These are phyloP conservation scores for Dolichoris vasculosae DNA, from an alignment of 1,140 invertebrate genomes.

Conservation along the genomic window DNA sequence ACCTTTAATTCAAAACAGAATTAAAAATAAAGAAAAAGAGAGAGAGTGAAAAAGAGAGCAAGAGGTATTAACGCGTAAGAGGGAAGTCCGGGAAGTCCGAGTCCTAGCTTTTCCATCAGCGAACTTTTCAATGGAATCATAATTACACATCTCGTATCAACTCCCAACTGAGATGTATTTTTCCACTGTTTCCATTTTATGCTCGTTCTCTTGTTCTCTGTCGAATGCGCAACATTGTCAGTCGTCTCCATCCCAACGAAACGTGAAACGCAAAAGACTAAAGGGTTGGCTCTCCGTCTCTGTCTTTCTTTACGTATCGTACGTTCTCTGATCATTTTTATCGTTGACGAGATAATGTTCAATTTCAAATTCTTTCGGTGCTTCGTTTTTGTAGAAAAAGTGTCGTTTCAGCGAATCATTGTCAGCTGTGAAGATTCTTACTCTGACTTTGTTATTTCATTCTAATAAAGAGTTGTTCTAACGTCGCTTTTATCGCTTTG, in stretches of 20 bases:
- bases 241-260: constrained; percentile 19
- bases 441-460: too few species aligned
- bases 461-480: too few species aligned
- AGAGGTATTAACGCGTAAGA: neutral
- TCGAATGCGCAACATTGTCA: constrained; percentile 22
- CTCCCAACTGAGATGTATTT: constrained; percentile 14
- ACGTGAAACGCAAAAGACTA: constrained; percentile 52
- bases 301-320: constrained; percentile 26
- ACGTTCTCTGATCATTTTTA: constrained; percentile 36
- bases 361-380: constrained; percentile 7
- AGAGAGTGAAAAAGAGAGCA: neutral
- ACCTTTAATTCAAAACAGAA: neutral
- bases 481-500: too few species aligned
- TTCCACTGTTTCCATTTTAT: constrained; percentile 48
- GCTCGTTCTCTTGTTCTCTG: neutral
- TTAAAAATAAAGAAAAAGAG: neutral
- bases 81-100: neutral
- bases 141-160: constrained; percentile 60
- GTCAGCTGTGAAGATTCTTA: too few species aligned
- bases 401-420: too few species aligned
- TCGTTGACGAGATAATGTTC: constrained; percentile 13
- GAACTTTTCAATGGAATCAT: constrained; percentile 66
- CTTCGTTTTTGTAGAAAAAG: neutral
- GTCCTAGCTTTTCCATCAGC: constrained; percentile 38
- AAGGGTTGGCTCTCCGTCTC: constrained; percentile 39